Percentiles rank a stretch among this genome's conserved stretches.
These are phyloP conservation scores for Columba janthina DNA, from an alignment of 2,113 vertebrate species.

Conservation along the genomic window DNA sequence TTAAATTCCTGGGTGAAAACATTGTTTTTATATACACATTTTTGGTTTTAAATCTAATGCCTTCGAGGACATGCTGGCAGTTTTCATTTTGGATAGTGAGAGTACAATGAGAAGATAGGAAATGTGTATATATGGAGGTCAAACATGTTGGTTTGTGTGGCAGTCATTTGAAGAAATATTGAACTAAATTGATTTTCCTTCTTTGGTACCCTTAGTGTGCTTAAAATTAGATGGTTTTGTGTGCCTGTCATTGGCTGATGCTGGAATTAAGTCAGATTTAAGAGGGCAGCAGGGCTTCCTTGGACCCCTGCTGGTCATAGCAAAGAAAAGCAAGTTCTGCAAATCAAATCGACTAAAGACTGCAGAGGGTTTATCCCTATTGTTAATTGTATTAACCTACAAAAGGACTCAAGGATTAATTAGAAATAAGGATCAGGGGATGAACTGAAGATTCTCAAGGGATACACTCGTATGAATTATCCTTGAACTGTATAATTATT, in stretches of 20 bases:
- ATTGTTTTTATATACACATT: neutral
- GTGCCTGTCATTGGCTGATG: neutral
- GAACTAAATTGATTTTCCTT: neutral
- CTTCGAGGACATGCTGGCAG: neutral
- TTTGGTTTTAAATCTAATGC: neutral
- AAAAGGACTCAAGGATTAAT: constrained; percentile 50
- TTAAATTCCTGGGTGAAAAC: neutral
- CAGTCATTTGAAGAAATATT: neutral
- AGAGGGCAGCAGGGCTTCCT: neutral
- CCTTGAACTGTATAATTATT: constrained; percentile 43
- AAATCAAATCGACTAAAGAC: constrained; percentile 18
- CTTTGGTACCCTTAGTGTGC: accelerated
- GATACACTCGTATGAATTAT: neutral
- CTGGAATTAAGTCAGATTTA: neutral
- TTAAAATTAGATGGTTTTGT: neutral
- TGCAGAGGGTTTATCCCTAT: neutral
- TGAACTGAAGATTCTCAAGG: constrained; percentile 45
- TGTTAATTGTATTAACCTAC: constrained; percentile 48
- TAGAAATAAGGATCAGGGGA: constrained; percentile 42
- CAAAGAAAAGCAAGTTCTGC: neutral
- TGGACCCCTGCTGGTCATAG: neutral
- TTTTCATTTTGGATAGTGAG: neutral
- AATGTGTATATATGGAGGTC: accelerated
- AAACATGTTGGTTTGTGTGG: neutral
- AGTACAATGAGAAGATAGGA: neutral